Evolutionary conservation across 37 sponge, comb jelly and placozoan genomes (phyloP).

Genomic region (Hexactinellida sp.): DNA sequence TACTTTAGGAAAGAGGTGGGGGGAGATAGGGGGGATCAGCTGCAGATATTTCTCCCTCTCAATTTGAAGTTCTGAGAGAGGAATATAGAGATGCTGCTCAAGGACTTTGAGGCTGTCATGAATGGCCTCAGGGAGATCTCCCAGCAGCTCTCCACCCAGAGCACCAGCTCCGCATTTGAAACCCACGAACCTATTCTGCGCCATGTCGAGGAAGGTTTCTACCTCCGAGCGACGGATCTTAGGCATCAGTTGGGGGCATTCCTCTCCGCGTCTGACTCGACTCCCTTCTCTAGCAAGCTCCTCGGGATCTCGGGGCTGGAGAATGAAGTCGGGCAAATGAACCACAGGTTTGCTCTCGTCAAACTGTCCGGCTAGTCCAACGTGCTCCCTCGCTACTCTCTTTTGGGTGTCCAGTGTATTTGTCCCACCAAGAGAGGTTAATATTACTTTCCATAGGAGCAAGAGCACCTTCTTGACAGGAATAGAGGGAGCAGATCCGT

Average conservation of each 20-base stretch:
- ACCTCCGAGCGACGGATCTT: conserved; percentile 61
- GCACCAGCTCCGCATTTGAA: conserved; percentile 22
- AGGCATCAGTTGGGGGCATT: conserved; percentile 39
- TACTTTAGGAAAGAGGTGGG: neutral
- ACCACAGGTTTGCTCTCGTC: conserved; percentile 23
- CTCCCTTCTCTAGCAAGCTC: neutral
- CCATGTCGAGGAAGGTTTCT: conserved; percentile 45
- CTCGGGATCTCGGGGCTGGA: neutral
- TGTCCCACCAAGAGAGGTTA: conserved; percentile 61
- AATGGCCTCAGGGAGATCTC: conserved; percentile 53
- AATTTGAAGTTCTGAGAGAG: conserved; percentile 64
- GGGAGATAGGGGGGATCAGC: neutral
- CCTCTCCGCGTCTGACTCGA: neutral
- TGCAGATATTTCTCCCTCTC: conserved; percentile 42
- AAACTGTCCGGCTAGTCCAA: conserved; percentile 35
- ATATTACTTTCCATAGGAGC: conserved; percentile 64
- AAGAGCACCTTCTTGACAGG: conserved; percentile 73
- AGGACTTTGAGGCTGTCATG: conserved; percentile 63
- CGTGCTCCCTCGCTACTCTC: conserved; percentile 30
- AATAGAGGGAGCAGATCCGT: conserved; percentile 51
- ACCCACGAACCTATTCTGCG: conserved; percentile 51
- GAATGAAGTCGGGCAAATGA: neutral
- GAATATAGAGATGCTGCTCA: conserved; percentile 50
- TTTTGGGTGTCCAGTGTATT: conserved; percentile 30
- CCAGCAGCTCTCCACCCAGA: conserved; percentile 8